Base-by-base conservation (phyloP, 2,888 invertebrate species). In the Heliconius charithonia region DNA sequence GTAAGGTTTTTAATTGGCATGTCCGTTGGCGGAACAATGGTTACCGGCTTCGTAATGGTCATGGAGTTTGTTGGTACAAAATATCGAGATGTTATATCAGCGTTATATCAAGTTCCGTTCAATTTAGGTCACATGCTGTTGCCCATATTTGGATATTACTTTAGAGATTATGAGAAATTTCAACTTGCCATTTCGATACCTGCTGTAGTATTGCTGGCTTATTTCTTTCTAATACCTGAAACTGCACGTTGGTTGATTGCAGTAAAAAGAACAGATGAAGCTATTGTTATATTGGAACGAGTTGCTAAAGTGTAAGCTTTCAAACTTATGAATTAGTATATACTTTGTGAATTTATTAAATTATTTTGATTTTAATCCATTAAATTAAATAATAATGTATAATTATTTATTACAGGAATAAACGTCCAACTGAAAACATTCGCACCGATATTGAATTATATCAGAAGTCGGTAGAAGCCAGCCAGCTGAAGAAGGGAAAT, bases 11-110 rank as follows among this genome's bases (percentile, higher is more conserved):
- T 97, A 16, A 95, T 96, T 13, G 97, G 97, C 4, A 90, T 96
- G 83, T 97, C 97, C 1, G 97, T 97, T 1, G 98, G 97, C 71
- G 98, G 98, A 25, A 97, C 97, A 0, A 98, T 98, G 97, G 97
- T 97, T 59, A 90, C 87, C 19, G 91, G 93, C n/a, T 95, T 95
- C 76, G 95, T 95, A 7, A 94, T 97, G 19, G 90, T 96, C 4
- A 97, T 97, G 97, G 97, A 97, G 87, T 95, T 96, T 71, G 95
- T 96, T 45, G 97, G 97, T 2, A 92, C 93, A 0, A 90, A 95
- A 83, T 95, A 95, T 84, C 91, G 96, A 80, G 96, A 96, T 76
- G 81, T 92, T 2, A 92, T 96, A 66, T 96, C 96, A 7, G 96
- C 97, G 22, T 85, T 97, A 0, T 97, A 97, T 86, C 97, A 97